Percentiles rank a stretch among this genome's conserved stretches.
Evolutionary conservation across 2,888 invertebrate species (phyloP).

Genomic region (Brachycybe producta): DNA sequence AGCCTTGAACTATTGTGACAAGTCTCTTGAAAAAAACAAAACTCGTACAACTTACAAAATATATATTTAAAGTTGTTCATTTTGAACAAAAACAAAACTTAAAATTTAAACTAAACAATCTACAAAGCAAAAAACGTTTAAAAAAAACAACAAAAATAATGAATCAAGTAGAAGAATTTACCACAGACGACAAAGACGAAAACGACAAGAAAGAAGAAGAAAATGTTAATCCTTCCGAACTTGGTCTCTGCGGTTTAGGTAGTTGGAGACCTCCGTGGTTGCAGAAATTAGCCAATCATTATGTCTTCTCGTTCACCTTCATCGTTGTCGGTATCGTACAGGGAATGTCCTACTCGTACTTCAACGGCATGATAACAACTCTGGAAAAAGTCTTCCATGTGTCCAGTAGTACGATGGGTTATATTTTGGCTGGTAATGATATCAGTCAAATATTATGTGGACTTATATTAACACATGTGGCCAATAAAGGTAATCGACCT

Average conservation of each 20-base stretch:
- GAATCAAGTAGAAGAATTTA: no score
- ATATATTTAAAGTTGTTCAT: no score
- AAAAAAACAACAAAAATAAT: no score
- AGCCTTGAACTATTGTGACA: no score
- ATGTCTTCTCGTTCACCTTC: neutral
- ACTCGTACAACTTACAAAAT: no score
- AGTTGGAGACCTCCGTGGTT: constrained; percentile 4
- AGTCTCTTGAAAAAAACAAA: no score
- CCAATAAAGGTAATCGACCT: constrained; percentile 55
- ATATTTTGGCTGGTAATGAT: constrained; percentile 60
- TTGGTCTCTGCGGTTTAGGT: constrained; percentile 6
- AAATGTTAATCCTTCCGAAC: neutral
- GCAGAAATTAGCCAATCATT: constrained; percentile 11
- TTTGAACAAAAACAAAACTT: no score
- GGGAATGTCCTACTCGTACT: constrained; percentile 18
- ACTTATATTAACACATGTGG: constrained; percentile 52
- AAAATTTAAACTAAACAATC: no score
- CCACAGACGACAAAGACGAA: no score
- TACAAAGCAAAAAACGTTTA: no score
- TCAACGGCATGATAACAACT: constrained; percentile 17
- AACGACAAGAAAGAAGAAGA: neutral
- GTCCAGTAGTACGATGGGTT: constrained; percentile 37
- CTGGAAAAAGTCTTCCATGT: constrained; percentile 17
- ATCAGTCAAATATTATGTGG: constrained; percentile 55
- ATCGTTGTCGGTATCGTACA: constrained; percentile 8